Percentiles rank a stretch among this genome's conserved stretches.
These are phyloP conservation scores for Neodontobutis hainanensis DNA, from an alignment of 2,113 vertebrate species.

Conservation along the genomic window DNA sequence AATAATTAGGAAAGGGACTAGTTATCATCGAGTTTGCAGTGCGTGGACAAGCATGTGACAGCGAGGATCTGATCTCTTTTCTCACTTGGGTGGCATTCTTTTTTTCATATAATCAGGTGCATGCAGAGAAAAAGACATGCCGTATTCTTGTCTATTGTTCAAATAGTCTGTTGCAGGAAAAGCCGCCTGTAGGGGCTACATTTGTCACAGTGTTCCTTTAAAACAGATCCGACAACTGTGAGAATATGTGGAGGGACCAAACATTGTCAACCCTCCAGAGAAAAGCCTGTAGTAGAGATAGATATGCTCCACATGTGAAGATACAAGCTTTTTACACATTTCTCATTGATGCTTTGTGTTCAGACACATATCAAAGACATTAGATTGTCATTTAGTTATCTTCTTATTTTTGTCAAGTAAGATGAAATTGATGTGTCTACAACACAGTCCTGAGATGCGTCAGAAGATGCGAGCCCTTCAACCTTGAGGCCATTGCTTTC, in stretches of 20 bases:
- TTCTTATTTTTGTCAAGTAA: background rate
- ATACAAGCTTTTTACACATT: conserved; percentile 27
- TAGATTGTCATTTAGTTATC: conserved; percentile 3
- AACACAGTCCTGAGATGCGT: background rate
- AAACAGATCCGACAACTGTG: conserved; percentile 31
- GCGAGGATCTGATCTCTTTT: too few relatives aligned
- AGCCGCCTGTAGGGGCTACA: conserved; percentile 20
- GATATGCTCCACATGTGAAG: conserved; percentile 8
- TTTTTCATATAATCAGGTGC: conserved; percentile 19
- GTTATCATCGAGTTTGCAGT: conserved; percentile 23
- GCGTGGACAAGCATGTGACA: conserved; percentile 23
- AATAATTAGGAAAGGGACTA: conserved; percentile 23
- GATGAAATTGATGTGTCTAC: too few relatives aligned
- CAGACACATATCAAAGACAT: background rate
- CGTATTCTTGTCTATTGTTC: conserved; percentile 29
- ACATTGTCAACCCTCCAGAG: conserved; percentile 25
- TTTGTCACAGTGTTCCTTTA: conserved; percentile 48
- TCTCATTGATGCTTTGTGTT: conserved; percentile 4
- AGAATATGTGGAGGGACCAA: conserved; percentile 4
- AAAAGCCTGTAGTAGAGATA: conserved; percentile 39
- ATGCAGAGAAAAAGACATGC: background rate
- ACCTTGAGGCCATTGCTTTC: conserved; percentile 52
- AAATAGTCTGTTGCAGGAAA: conserved; percentile 34
- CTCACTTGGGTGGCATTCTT: background rate
- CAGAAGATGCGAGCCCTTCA: conserved; percentile 33